These are phyloP conservation scores for Macrophya alboannulata DNA, from an alignment of 2,888 invertebrate genomes.

Conservation along the genomic window DNA sequence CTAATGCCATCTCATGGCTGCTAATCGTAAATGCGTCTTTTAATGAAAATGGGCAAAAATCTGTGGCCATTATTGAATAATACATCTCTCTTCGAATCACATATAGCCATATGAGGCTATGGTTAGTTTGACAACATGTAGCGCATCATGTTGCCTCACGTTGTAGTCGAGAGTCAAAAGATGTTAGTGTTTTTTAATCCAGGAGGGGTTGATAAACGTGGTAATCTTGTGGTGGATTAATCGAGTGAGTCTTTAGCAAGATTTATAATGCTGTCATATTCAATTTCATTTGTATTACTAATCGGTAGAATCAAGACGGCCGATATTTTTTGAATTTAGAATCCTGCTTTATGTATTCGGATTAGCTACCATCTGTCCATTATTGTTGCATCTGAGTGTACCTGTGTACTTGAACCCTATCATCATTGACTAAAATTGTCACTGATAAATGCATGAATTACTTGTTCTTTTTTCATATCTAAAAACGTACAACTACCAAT, in stretches of 20 bases:
- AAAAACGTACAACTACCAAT: not conserved
- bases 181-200: not conserved
- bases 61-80: not conserved
- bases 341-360: not conserved
- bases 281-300: not conserved
- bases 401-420: not conserved
- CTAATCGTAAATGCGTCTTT: not conserved
- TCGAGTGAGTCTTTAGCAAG: not conserved
- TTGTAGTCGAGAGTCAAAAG: not conserved
- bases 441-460: not conserved
- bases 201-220: not conserved
- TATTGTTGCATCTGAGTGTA: not conserved
- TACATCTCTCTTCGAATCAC: not conserved
- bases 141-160: no score
- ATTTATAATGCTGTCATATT: slow-evolving; percentile 4
- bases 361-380: not conserved
- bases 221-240: not conserved
- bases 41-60: not conserved
- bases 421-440: not conserved
- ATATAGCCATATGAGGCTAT: not conserved
- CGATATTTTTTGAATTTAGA: not conserved
- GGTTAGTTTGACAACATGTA: not conserved
- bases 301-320: not conserved
- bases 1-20: not conserved
- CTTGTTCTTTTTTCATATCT: not conserved